Percentiles rank a stretch among this genome's conserved stretches.
These are phyloP conservation scores for Montipora efflorescens DNA, from an alignment of 64 coral and sea anemone genomes.

Conservation along the genomic window DNA sequence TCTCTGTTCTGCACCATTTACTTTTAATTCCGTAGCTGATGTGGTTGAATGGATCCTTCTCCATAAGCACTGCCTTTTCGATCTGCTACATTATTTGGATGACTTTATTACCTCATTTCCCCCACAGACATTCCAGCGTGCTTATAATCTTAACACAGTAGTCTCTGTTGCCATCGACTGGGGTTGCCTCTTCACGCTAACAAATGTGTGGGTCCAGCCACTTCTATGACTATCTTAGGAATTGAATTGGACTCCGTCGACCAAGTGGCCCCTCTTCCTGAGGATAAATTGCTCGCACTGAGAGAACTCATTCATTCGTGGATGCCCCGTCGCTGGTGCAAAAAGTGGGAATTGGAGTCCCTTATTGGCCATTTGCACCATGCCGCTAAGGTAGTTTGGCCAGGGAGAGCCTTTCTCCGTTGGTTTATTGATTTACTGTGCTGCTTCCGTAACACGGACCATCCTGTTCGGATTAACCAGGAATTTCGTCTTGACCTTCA, in stretches of 20 bases:
- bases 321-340: slow-evolving; percentile 1
- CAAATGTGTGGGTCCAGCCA: slow-evolving; percentile 53
- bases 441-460: background rate
- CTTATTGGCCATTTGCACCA: slow-evolving; percentile 55
- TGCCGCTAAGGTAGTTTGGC: slow-evolving; percentile 39
- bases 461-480: slow-evolving; percentile 29
- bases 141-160: background rate
- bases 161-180: background rate
- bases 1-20: no score
- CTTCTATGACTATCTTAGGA: background rate
- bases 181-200: slow-evolving; percentile 39
- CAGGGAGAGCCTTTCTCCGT: slow-evolving; percentile 33
- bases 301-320: background rate
- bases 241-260: slow-evolving; percentile 49
- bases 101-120: slow-evolving; percentile 2
- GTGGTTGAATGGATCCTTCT: no score
- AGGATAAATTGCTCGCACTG: slow-evolving; percentile 25
- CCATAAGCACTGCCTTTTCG: background rate
- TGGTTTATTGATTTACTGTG: slow-evolving; percentile 45
- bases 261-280: slow-evolving; percentile 10
- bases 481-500: no score
- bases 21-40: no score
- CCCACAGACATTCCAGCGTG: background rate
- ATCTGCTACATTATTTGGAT: background rate
- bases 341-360: slow-evolving; percentile 29